Conservation (phyloP, 1,140 invertebrate species). For the Chrysomallon squamiferum region DNA sequence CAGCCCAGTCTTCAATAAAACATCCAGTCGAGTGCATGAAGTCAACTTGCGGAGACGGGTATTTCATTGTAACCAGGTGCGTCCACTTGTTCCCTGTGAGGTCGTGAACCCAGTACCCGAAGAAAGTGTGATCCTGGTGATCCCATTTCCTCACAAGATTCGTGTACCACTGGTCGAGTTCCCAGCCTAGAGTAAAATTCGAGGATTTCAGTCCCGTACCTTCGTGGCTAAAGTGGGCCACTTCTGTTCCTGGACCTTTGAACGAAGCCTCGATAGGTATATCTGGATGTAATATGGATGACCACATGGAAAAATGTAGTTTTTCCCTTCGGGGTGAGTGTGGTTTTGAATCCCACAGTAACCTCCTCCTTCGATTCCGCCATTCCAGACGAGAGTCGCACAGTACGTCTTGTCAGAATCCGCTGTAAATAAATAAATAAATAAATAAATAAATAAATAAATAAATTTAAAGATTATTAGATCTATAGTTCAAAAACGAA, state of each 20-base stretch:
- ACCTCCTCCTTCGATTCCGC: conserved; percentile 29
- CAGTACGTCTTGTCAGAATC: conserved; percentile 26
- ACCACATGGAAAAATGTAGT: conserved; percentile 36
- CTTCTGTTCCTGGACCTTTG: conserved; percentile 25
- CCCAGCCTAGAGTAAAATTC: conserved; percentile 34
- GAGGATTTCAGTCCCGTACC: conserved; percentile 32
- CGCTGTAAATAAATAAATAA: too few species aligned
- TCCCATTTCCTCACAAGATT: conserved; percentile 30
- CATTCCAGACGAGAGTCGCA: conserved; percentile 34
- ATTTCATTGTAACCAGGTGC: conserved; percentile 34
- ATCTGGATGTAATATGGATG: conserved; percentile 10
- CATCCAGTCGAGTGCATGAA: conserved; percentile 19
- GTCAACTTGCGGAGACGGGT: conserved; percentile 19
- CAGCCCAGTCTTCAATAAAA: conserved; percentile 37
- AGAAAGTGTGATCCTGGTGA: conserved; percentile 15
- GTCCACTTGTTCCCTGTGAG: conserved; percentile 19
- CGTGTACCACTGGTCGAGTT: conserved; percentile 33
- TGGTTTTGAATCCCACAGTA: conserved; percentile 41
- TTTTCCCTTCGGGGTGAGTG: conserved; percentile 16
- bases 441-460: too few species aligned
- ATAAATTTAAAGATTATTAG: too few species aligned
- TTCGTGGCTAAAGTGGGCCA: conserved; percentile 26
- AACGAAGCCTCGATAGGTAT: conserved; percentile 13
- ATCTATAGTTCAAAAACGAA: too few species aligned
- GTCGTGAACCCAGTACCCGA: conserved; percentile 37